These are phyloP conservation scores for Gopherus flavomarginatus DNA, from an alignment of 2,113 vertebrate species.

Conservation along the genomic window DNA sequence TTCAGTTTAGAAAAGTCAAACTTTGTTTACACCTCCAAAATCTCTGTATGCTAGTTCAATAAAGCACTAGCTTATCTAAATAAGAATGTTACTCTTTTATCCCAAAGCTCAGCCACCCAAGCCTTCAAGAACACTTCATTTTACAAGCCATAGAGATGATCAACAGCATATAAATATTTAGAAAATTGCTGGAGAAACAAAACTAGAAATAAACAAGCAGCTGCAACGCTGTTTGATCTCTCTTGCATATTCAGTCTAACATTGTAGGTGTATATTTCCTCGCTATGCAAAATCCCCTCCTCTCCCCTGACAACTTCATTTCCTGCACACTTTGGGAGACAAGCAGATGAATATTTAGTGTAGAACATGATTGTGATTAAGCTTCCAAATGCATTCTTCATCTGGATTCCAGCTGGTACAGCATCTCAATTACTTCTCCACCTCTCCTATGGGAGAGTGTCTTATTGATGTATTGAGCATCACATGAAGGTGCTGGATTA, in stretches of 20 bases:
- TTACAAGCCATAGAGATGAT: slow-evolving; percentile 55
- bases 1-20: slow-evolving; percentile 58
- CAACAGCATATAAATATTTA: slow-evolving; percentile 65
- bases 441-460: slow-evolving; percentile 31
- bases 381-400: slow-evolving; percentile 75
- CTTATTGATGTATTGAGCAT: slow-evolving; percentile 50
- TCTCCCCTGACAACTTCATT: slow-evolving; percentile 67
- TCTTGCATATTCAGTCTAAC: slow-evolving; percentile 23
- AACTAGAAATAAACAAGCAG: slow-evolving; percentile 19
- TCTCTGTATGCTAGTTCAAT: slow-evolving; percentile 51
- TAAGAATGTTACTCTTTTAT: slow-evolving; percentile 58
- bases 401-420: slow-evolving; percentile 76
- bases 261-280: slow-evolving; percentile 31
- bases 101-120: slow-evolving; percentile 42
- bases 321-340: slow-evolving; percentile 72
- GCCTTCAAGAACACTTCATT: slow-evolving; percentile 44
- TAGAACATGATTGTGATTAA: slow-evolving; percentile 75
- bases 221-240: background rate
- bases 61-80: slow-evolving; percentile 69
- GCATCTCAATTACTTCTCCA: slow-evolving; percentile 63
- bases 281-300: slow-evolving; percentile 30
- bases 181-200: slow-evolving; percentile 55
- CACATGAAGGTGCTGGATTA: slow-evolving; percentile 61
- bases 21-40: slow-evolving; percentile 55
- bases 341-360: slow-evolving; percentile 68